Base-by-base conservation (phyloP, 1,140 invertebrate species). In the Brachionus sp. region DNA sequence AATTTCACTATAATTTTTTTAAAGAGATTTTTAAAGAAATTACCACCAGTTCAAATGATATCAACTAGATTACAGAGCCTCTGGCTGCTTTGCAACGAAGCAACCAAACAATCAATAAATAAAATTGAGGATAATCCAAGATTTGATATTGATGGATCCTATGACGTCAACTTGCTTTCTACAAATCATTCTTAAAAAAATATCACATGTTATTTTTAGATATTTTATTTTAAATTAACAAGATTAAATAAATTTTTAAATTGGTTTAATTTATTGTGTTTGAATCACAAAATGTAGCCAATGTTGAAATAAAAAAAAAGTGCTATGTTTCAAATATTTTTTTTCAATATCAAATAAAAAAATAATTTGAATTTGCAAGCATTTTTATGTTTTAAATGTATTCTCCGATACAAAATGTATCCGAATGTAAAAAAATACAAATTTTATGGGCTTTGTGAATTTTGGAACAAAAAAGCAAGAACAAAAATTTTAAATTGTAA, bases 91-190 rank as follows among this genome's bases (percentile, higher is more conserved):
- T 75, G 39, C 25, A 75, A 75, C 25, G 70, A 75, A 46, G 16
- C 70, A 4, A 46, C 10, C 44, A 75, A 75, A n/a, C 70, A 75
- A 19, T 12, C n/a, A 5, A 46, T 13, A 25, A 75, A 33, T n/a
- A 46, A 75, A 75, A 16, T 25, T 75, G 70, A 75, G 33, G 70
- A 75, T 46, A 75, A 75, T 75, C 70, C 70, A 13, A 44, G 70
- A 39, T 75, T 75, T 29, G 70, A 75, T 75, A 23, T 75, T 2
- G 70, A 75, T 75, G 70, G 70, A 29, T 75, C 25, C 23, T 75
- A 75, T 75, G 70, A 75, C n/a, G 70, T 75, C 12, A 75, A 75
- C 25, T 75, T 75, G 25, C n/a, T 75, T 1, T 44, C 70, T 10
- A 19, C n/a, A 50, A 75, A 75, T 33, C 66, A 42, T 5, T 16